Percentiles rank a stretch among this genome's conserved stretches.
Evolutionary conservation across 1,140 invertebrate genomes (phyloP).

Genomic region (Oryctes rhinoceros): DNA sequence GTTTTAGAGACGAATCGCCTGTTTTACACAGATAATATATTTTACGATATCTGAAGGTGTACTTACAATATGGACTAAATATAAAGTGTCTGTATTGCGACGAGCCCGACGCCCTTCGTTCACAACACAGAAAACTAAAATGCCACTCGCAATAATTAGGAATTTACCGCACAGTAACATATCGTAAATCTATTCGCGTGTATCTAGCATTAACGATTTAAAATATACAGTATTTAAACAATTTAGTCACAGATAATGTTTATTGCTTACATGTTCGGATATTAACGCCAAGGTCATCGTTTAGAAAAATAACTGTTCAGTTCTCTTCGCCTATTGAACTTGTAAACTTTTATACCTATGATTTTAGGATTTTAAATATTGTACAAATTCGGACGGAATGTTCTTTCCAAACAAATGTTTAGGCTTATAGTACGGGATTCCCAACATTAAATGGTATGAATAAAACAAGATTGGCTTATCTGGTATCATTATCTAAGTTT

Average conservation of each 20-base stretch:
- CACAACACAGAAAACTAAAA: background rate
- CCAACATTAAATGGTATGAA: too few relatives aligned
- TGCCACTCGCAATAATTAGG: background rate
- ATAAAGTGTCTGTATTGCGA: background rate
- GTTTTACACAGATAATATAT: background rate
- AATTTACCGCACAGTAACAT: background rate
- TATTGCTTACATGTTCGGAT: background rate
- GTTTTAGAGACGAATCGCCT: too few relatives aligned
- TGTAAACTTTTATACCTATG: too few relatives aligned
- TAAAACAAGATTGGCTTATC: too few relatives aligned
- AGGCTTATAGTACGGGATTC: too few relatives aligned
- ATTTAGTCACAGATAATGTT: slow-evolving; percentile 3
- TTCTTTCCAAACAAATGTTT: too few relatives aligned
- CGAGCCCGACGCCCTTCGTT: background rate
- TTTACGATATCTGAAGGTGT: background rate
- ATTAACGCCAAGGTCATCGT: background rate
- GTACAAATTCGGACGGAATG: too few relatives aligned
- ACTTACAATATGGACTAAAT: slow-evolving; percentile 19
- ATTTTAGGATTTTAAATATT: too few relatives aligned
- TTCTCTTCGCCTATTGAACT: too few relatives aligned
- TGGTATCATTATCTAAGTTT: too few relatives aligned
- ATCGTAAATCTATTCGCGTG: background rate
- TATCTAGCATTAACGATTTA: background rate
- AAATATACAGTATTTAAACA: background rate
- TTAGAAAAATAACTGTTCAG: background rate